phyloP scores from a whole-genome alignment of 2,888 invertebrate genomes.

The Trachelus stipa region DNA sequence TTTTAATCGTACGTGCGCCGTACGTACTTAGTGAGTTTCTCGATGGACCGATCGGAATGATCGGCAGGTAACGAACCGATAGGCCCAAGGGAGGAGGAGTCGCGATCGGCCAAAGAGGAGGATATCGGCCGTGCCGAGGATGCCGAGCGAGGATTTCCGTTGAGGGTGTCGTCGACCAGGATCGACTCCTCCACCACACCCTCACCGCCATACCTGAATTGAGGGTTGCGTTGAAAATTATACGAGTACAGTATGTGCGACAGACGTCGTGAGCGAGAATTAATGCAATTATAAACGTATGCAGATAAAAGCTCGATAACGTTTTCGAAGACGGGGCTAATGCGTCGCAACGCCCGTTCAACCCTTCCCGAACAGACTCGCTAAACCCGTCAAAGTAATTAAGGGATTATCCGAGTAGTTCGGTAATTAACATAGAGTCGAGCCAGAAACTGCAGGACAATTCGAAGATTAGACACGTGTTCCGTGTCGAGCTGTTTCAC shows the following conservation, averaged over 20 bases:
- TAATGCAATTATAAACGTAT: neutral
- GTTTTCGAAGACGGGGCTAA: neutral
- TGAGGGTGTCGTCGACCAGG: slow-evolving; percentile 64
- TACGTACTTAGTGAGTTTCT: slow-evolving; percentile 9
- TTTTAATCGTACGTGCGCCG: neutral
- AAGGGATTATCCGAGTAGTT: slow-evolving; percentile 56
- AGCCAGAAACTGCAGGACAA: neutral
- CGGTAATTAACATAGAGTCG: slow-evolving; percentile 42
- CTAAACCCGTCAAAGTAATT: slow-evolving; percentile 57
- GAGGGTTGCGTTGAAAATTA: neutral
- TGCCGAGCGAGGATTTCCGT: slow-evolving; percentile 58
- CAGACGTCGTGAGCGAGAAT: neutral
- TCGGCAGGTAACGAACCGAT: slow-evolving; percentile 37
- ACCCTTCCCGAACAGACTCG: slow-evolving; percentile 45
- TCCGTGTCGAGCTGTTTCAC: neutral
- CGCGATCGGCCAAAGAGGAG: slow-evolving; percentile 38
- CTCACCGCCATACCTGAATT: slow-evolving; percentile 63
- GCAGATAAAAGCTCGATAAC: neutral
- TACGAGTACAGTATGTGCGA: neutral
- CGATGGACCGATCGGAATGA: slow-evolving; percentile 34
- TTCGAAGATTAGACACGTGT: neutral
- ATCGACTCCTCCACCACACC: slow-evolving; percentile 59
- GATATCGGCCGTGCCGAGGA: slow-evolving; percentile 41
- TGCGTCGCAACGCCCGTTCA: neutral
- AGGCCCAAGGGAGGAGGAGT: slow-evolving; percentile 22